Conservation (phyloP, 2,113 vertebrate species). For the Lates calcarifer region DNA sequence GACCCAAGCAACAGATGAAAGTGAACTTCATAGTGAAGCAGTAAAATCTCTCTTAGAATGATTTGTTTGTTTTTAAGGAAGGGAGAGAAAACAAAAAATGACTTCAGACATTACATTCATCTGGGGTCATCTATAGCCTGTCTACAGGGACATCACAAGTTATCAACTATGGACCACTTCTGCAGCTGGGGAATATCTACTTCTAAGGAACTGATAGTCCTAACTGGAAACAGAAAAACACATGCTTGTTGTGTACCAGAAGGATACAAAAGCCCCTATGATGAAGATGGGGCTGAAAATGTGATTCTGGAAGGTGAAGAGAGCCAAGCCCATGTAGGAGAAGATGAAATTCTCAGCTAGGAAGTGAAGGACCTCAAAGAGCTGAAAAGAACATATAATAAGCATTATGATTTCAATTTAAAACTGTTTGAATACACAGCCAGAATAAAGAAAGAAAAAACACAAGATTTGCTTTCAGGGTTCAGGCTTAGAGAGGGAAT, state of each 20-base stretch:
- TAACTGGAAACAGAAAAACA: not conserved
- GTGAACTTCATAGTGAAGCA: not conserved
- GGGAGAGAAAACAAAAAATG: not conserved
- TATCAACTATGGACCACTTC: not conserved
- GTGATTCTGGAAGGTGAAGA: conserved; percentile 99
- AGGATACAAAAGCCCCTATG: conserved; percentile 97
- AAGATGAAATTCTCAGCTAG: conserved; percentile 99
- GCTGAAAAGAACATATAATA: conserved; percentile 77
- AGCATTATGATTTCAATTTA: not conserved
- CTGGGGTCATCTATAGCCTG: not conserved
- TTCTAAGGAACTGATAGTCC: not conserved
- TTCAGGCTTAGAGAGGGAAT: not conserved
- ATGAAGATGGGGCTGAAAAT: conserved; percentile 97
- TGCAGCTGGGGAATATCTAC: not conserved
- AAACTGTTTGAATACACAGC: not conserved
- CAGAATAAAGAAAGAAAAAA: not conserved
- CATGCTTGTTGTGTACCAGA: conserved; percentile 43
- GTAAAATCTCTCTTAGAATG: not conserved
- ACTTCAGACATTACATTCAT: not conserved
- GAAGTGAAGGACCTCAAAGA: conserved; percentile 97
- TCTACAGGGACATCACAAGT: conserved; percentile 3
- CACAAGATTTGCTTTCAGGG: not conserved
- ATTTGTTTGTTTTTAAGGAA: not conserved
- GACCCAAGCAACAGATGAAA: not conserved
- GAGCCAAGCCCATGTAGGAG: conserved; percentile 97